phyloP scores from a whole-genome alignment of 2,888 invertebrate species.

The Mechanitis mazaeus region DNA sequence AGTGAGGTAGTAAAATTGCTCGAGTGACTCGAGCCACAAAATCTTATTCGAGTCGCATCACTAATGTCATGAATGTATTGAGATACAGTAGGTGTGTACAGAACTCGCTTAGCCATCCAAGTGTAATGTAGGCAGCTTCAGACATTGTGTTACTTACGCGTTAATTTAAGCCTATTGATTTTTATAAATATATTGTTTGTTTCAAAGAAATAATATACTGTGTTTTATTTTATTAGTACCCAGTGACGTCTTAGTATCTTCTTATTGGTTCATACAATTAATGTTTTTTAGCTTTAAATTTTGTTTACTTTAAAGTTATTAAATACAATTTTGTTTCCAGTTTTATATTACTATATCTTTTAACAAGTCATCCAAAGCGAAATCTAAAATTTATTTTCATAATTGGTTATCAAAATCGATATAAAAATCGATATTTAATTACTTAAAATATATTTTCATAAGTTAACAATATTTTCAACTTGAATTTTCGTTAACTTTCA shows the following conservation, averaged over 20 bases:
- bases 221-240: conserved; percentile 32
- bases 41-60: conserved; percentile 19
- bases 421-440: too few species aligned
- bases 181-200: conserved; percentile 62
- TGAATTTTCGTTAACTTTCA: too few species aligned
- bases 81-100: conserved; percentile 30
- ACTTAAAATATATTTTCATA: too few species aligned
- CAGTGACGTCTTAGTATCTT: background rate
- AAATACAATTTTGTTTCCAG: too few species aligned
- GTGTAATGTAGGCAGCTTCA: conserved; percentile 36
- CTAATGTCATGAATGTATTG: conserved; percentile 30
- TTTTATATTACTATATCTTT: too few species aligned
- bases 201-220: conserved; percentile 36
- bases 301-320: too few species aligned
- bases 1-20: too few species aligned
- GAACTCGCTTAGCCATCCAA: conserved; percentile 43
- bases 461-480: too few species aligned
- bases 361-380: too few species aligned
- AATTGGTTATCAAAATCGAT: too few species aligned
- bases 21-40: background rate
- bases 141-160: conserved; percentile 56
- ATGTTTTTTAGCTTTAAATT: too few species aligned
- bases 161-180: conserved; percentile 49
- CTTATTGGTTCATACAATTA: background rate
- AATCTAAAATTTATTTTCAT: too few species aligned